A percentile compares a stretch with the other conserved stretches of the same genome.
Conservation (phyloP, 2,797 vertebrate species). For the Aulostomus chinensis region DNA sequence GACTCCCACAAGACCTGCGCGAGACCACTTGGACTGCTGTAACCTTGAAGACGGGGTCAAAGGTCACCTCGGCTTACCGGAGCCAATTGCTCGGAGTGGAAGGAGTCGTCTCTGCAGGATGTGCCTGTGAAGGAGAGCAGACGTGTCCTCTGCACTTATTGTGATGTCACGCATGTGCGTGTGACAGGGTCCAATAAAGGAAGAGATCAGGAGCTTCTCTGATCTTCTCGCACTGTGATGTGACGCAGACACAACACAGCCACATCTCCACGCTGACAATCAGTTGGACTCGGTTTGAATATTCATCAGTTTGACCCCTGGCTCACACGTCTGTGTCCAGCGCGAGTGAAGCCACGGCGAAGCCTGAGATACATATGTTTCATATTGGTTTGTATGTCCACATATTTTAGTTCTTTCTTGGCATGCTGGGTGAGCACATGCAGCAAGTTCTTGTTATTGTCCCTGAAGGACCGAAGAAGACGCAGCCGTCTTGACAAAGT, state of each 20-base stretch:
- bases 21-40: constrained; percentile 28
- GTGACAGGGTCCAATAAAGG: constrained; percentile 46
- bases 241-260: constrained; percentile 35
- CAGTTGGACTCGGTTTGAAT: too few species aligned
- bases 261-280: too few species aligned
- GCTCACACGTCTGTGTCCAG: constrained; percentile 40
- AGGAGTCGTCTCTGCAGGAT: constrained; percentile 23
- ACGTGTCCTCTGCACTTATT: constrained; percentile 13
- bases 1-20: constrained; percentile 8
- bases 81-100: constrained; percentile 21
- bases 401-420: constrained; percentile 61
- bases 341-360: constrained; percentile 55
- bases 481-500: too few species aligned
- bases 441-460: constrained; percentile 48
- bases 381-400: constrained; percentile 59
- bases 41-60: constrained; percentile 32
- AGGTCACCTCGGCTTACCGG: constrained; percentile 23
- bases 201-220: constrained; percentile 23
- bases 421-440: constrained; percentile 45
- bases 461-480: constrained; percentile 39
- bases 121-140: constrained; percentile 38
- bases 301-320: constrained; percentile 24
- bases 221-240: constrained; percentile 64
- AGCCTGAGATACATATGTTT: constrained; percentile 66
- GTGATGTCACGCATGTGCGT: constrained; percentile 39